Percentiles rank a stretch among this genome's conserved stretches.
These are phyloP conservation scores for Drosophila kikkawai DNA, from an alignment of 1,140 invertebrate genomes.

Conservation along the genomic window DNA sequence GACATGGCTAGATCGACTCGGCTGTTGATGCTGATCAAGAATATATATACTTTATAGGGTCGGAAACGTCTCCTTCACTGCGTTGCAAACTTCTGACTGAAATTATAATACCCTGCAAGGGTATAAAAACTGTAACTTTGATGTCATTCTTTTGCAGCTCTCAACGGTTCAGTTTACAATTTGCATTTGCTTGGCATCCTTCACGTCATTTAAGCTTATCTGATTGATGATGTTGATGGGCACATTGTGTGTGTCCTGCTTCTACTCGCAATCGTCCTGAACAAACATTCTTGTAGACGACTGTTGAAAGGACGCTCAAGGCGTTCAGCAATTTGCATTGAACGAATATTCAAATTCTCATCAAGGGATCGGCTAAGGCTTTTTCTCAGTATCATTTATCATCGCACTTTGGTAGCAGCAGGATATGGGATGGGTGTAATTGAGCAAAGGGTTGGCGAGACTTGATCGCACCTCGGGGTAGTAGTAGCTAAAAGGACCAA, in stretches of 20 bases:
- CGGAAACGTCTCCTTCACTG: too few relatives aligned
- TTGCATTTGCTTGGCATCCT: constrained; percentile 75
- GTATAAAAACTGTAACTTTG: constrained; percentile 74
- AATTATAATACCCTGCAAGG: too few relatives aligned
- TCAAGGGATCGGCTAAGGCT: constrained; percentile 44
- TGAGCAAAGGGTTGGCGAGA: constrained; percentile 74
- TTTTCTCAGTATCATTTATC: constrained; percentile 77
- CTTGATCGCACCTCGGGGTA: constrained; percentile 58
- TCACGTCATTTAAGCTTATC: constrained; percentile 82
- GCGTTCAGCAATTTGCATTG: constrained; percentile 70
- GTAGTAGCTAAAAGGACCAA: constrained; percentile 20
- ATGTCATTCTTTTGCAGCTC: constrained; percentile 69
- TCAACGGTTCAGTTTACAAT: constrained; percentile 78
- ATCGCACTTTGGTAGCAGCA: constrained; percentile 42
- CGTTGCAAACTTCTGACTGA: too few relatives aligned
- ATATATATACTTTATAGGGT: too few relatives aligned
- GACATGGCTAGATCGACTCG: too few relatives aligned
- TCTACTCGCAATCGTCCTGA: constrained; percentile 58
- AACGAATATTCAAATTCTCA: constrained; percentile 78
- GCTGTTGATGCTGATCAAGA: too few relatives aligned
- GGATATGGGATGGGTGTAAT: constrained; percentile 73
- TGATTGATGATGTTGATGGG: constrained; percentile 80
- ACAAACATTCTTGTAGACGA: constrained; percentile 55
- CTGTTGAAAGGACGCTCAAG: constrained; percentile 57
- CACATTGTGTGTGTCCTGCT: constrained; percentile 58